Conservation (phyloP, 1,140 invertebrate species). For the Papilio machaon region DNA sequence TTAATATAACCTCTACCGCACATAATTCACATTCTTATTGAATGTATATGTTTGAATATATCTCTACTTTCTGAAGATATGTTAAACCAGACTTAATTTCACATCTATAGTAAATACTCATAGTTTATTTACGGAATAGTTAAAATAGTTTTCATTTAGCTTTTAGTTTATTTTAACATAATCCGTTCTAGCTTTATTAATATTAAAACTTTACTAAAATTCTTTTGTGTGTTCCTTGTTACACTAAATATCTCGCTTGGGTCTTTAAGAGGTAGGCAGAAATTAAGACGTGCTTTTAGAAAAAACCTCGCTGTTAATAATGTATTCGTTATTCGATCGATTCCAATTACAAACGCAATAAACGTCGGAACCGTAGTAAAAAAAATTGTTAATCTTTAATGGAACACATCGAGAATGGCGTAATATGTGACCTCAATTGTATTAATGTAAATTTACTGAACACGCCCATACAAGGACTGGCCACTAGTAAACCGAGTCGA, state of each 20-base stretch:
- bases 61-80: not conserved
- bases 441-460: slow-evolving; percentile 36
- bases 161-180: not conserved
- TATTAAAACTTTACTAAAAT: not conserved
- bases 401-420: slow-evolving; percentile 8
- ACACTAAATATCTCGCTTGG: not conserved
- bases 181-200: too few relatives aligned
- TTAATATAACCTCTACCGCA: not conserved
- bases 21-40: not conserved
- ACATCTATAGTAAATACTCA: not conserved
- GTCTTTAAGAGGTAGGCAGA: too few relatives aligned
- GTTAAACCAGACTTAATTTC: not conserved
- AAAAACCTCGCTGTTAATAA: too few relatives aligned
- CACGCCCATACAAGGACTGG: slow-evolving; percentile 35
- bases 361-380: not conserved
- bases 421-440: slow-evolving; percentile 27
- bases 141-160: not conserved
- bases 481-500: slow-evolving; percentile 29
- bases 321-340: not conserved
- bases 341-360: not conserved
- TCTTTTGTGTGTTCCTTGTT: not conserved
- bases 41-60: not conserved
- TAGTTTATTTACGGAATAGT: not conserved
- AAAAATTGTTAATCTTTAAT: slow-evolving; percentile 9
- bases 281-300: not conserved